Evolutionary conservation across 2,113 vertebrate genomes (phyloP), one percentile per base, ranked within the genome.

Genomic region (Ophiodon elongatus): DNA sequence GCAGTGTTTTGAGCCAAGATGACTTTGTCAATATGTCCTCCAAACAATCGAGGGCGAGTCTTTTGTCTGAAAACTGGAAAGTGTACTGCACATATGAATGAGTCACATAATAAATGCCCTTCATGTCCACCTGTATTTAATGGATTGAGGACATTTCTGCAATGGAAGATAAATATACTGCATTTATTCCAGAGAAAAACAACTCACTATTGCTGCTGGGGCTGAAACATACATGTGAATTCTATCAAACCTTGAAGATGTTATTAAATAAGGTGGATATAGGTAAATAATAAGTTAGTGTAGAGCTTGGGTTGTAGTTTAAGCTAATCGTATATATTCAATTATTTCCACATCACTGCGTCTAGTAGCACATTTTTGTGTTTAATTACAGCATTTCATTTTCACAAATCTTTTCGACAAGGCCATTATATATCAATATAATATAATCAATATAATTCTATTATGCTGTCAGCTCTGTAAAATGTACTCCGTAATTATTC

Each of bases 21-120:
- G 75, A 57, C 56, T 19, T 79, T 82, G 72, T 69, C 68, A 50
- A 1, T 68, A 41, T 39, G 62, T 76, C 45, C 83, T 83, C 21
- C 8, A 15, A 4, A 62, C 21, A 8, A 8, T 67, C 0, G 0
- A 68, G 56, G 15, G 56, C 54, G 19, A 64, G 27, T 57, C 45
- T 68, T 67, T 73, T 76, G 56, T 79, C 29, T 82, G 45, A 43
- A 25, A 80, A 59, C 33, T 13, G 41, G 4, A 77, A 10, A 35
- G 56, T 57, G 67, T 37, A 21, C 23, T 17, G 10, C 41, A 43
- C 64, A 66, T 69, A 80, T 83, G 77, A 89, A 69, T 45, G 7
- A 52, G 4, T 57, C 39, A 56, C 52, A 57, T 41, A 43, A 56
- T 21, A 50, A 71, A 70, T 17, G n/a, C 31, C 73, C 80, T 85